Evolutionary conservation across 2,113 vertebrate genomes (phyloP).

Genomic region (Turnix velox): DNA sequence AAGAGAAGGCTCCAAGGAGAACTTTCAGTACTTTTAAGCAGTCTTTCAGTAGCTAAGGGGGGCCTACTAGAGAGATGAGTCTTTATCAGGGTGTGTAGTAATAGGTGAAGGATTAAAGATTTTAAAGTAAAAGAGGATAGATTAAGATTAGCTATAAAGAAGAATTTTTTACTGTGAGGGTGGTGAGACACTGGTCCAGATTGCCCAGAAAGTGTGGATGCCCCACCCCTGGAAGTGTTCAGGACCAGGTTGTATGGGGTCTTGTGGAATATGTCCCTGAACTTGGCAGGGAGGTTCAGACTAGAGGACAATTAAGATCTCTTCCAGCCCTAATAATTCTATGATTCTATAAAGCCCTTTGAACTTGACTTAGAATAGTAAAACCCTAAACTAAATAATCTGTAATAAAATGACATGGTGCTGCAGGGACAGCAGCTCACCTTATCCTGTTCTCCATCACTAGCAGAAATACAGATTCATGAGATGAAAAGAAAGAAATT

Average conservation of each 20-base stretch:
- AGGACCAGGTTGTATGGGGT: not conserved
- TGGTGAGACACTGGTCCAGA: not conserved
- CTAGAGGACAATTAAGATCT: not conserved
- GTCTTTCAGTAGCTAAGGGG: not conserved
- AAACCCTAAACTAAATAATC: not conserved
- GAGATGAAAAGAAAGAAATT: not conserved
- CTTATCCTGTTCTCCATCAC: not conserved
- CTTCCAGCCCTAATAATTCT: not conserved
- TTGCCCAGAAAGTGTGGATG: not conserved
- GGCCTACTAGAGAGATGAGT: no score
- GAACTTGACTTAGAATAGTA: not conserved
- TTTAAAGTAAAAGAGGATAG: not conserved
- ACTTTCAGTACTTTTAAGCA: not conserved
- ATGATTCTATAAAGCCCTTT: not conserved
- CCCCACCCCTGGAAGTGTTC: not conserved
- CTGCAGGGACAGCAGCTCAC: not conserved
- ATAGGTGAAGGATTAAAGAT: not conserved
- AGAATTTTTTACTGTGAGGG: not conserved
- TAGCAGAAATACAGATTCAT: not conserved
- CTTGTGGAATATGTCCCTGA: not conserved
- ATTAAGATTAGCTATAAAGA: not conserved
- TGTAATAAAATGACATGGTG: not conserved
- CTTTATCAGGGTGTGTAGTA: not conserved
- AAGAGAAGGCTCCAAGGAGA: not conserved
- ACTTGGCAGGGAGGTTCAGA: not conserved